Base-by-base conservation (phyloP, 2,113 vertebrate genomes). In the Marcusenius ussheri region DNA sequence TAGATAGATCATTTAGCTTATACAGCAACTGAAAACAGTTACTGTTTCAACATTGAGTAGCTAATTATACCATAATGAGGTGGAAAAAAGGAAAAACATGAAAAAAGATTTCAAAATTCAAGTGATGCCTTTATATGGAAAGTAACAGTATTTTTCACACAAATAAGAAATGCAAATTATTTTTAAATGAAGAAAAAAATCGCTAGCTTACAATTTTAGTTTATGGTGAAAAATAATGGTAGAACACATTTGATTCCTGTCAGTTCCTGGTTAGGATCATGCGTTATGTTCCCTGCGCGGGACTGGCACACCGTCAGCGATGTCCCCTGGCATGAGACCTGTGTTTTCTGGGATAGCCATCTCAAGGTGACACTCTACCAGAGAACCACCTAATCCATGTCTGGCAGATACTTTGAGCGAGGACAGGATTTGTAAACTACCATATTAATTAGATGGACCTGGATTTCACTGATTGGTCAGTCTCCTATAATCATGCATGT, bases 61-160 rank as follows among this genome's bases (percentile, higher is more conserved):
- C n/a, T 87, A 87, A 53, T 50, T 87, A 53, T 8, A 31, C n/a
- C 84, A 31, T 50, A 47, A 50, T 50, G 84, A 50, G 84, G 46
- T 86, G 15, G 15, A 19, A n/a, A 7, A 49, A 31, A 51, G 31
- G n/a, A 31, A 87, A 53, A 87, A 87, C 11, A 47, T 51, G 46
- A 42, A 85, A 62, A 62, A 62, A n/a, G 6, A n/a, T 85, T 85
- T 85, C 83, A 85, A 85, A 8, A 49, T 85, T 85, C 46, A 85
- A 85, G 35, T 85, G 17, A 85, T 50, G 47, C 21, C 10, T 87
- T 87, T n/a, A 51, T 86, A 47, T 27, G 84, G 46, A 51, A 86
- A 86, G 6, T 50, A 86, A 86, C 46, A 85, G 83, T 3, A 85
- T 27, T 49, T 85, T 47, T 24, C 8, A 50, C 84, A 86, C 47